These are phyloP conservation scores for Ommatoiulus sabulosus DNA, from an alignment of 2,888 invertebrate species.

Conservation along the genomic window DNA sequence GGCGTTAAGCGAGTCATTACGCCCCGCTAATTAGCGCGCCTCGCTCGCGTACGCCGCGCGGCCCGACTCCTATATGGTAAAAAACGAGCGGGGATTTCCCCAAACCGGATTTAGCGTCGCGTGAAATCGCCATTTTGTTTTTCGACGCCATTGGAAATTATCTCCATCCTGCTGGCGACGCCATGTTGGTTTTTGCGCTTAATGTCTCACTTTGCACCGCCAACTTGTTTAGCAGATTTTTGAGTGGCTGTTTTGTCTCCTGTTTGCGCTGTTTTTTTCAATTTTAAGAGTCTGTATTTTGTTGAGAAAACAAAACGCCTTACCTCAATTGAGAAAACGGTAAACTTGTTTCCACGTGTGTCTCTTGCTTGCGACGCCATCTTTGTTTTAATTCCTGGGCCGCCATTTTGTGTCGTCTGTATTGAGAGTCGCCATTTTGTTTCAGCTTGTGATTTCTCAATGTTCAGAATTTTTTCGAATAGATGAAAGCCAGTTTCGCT, in stretches of 20 bases:
- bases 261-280: too few species aligned
- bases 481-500: too few species aligned
- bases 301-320: too few species aligned
- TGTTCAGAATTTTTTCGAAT: too few species aligned
- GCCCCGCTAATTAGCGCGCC: conserved; percentile 51
- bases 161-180: not conserved
- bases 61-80: not conserved
- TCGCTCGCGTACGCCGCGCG: not conserved
- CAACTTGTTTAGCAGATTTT: too few species aligned
- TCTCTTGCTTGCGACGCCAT: not conserved
- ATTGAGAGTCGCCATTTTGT: not conserved
- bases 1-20: conserved; percentile 47
- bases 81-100: not conserved
- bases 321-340: too few species aligned
- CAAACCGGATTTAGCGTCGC: not conserved
- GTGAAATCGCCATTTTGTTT: conserved; percentile 46
- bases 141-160: not conserved
- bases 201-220: too few species aligned
- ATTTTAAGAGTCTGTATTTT: too few species aligned
- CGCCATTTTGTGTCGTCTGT: too few species aligned
- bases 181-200: not conserved
- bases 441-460: not conserved
- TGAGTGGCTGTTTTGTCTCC: too few species aligned
- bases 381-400: too few species aligned
- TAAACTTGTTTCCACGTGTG: too few species aligned